phyloP scores from a whole-genome alignment of 1,140 invertebrate genomes.

The Gonatopus flavifemur region DNA sequence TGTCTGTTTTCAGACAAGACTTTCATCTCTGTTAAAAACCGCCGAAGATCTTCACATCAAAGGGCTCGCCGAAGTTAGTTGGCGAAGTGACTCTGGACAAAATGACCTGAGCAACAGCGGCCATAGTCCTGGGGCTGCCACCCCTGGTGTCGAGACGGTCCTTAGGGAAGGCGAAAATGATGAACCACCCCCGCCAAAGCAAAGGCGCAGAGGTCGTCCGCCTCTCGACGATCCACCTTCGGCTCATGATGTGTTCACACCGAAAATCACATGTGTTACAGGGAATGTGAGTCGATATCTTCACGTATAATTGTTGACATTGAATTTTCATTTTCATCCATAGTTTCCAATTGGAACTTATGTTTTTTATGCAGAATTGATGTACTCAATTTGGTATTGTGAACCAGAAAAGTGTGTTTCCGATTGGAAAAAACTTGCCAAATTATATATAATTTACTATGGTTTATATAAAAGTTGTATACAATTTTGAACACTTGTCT shows the following conservation, averaged over 20 bases:
- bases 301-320: too few relatives aligned
- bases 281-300: conserved; percentile 54
- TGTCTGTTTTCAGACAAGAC: conserved; percentile 45
- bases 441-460: too few relatives aligned
- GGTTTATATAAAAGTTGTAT: too few relatives aligned
- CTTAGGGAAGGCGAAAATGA: conserved; percentile 47
- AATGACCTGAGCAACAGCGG: conserved; percentile 50
- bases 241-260: conserved; percentile 56
- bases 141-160: conserved; percentile 57
- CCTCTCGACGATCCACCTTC: conserved; percentile 66
- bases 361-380: too few relatives aligned
- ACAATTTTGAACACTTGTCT: too few relatives aligned
- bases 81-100: conserved; percentile 66
- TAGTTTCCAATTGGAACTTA: too few relatives aligned
- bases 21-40: conserved; percentile 84
- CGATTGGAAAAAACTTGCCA: too few relatives aligned
- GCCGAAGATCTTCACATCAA: conserved; percentile 90
- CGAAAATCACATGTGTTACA: conserved; percentile 60
- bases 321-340: too few relatives aligned
- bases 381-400: too few relatives aligned
- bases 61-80: conserved; percentile 85
- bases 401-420: too few relatives aligned
- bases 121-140: conserved; percentile 46
- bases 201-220: conserved; percentile 64
- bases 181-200: conserved; percentile 50